Evolutionary conservation across 2,888 invertebrate species (phyloP).

Genomic region (Allygus modestus): DNA sequence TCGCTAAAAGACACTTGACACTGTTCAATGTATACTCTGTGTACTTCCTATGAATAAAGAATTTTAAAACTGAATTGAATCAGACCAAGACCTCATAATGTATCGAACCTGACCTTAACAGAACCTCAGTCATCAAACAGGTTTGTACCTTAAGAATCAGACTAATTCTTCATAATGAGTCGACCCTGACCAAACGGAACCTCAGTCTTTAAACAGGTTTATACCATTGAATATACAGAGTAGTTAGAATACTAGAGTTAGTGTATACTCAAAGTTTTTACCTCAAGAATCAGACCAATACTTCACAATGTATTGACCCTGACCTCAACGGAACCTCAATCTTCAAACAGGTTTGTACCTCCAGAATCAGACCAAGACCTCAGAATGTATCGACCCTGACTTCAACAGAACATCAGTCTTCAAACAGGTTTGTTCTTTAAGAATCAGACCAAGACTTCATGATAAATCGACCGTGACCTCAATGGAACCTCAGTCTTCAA

Average conservation of each 20-base stretch:
- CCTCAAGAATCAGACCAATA: conserved; percentile 34
- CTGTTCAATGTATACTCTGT: no score
- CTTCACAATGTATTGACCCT: not conserved
- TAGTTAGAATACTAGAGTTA: no score
- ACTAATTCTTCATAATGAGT: not conserved
- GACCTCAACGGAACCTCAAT: conserved; percentile 5
- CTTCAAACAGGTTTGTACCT: conserved; percentile 33
- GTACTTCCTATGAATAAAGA: no score
- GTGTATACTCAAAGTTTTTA: not conserved
- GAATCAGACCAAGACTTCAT: conserved; percentile 21
- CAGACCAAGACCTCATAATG: conserved; percentile 5
- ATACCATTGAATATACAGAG: conserved; percentile 31
- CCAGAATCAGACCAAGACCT: conserved; percentile 23
- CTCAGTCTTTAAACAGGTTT: conserved; percentile 4
- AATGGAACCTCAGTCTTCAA: conserved; percentile 16
- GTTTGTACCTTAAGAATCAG: conserved; percentile 39
- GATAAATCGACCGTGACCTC: not conserved
- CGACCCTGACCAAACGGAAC: not conserved
- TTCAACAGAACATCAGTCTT: conserved; percentile 5
- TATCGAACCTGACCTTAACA: not conserved
- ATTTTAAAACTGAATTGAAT: no score
- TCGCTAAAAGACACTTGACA: no score
- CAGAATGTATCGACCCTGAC: not conserved
- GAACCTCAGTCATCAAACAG: conserved; percentile 15
- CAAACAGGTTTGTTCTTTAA: conserved; percentile 34